phyloP scores from a whole-genome alignment of 2,888 invertebrate genomes.

The Nomada lathburiana region DNA sequence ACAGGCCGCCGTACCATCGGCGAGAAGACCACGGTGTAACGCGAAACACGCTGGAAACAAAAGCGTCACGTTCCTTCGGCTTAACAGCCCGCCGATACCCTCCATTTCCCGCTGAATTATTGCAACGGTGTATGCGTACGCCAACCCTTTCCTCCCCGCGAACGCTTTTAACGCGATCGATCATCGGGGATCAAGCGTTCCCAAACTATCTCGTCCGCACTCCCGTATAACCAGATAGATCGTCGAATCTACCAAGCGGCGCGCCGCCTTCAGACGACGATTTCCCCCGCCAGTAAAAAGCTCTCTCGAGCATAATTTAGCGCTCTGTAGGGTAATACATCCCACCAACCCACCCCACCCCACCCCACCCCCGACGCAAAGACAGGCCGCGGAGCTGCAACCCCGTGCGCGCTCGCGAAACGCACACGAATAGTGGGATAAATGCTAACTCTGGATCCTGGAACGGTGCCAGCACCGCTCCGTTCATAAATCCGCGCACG shows the following conservation, averaged over 20 bases:
- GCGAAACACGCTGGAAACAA: slow-evolving; percentile 6
- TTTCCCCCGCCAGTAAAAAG: slow-evolving; percentile 80
- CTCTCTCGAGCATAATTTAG: slow-evolving; percentile 81
- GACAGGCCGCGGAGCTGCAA: slow-evolving; percentile 47
- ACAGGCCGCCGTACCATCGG: not conserved
- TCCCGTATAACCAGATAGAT: slow-evolving; percentile 11
- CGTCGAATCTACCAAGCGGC: slow-evolving; percentile 50
- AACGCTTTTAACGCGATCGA: slow-evolving; percentile 50
- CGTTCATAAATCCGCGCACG: slow-evolving; percentile 80
- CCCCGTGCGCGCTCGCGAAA: slow-evolving; percentile 72
- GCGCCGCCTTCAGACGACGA: slow-evolving; percentile 67
- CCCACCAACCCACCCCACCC: slow-evolving; percentile 26
- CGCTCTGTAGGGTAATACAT: slow-evolving; percentile 81
- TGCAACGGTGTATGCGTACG: slow-evolving; percentile 31
- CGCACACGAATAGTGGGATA: slow-evolving; percentile 69
- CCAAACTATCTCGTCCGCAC: slow-evolving; percentile 39
- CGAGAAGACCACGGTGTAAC: not conserved
- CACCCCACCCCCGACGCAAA: slow-evolving; percentile 23
- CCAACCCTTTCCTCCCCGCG: slow-evolving; percentile 27
- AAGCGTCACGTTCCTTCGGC: slow-evolving; percentile 15
- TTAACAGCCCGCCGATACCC: slow-evolving; percentile 11
- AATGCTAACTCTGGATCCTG: slow-evolving; percentile 77
- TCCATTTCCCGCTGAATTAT: slow-evolving; percentile 37
- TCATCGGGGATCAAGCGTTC: slow-evolving; percentile 53
- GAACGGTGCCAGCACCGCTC: slow-evolving; percentile 75